phyloP scores from a whole-genome alignment of 2,888 invertebrate genomes.

The Drosophila meridionalis region DNA sequence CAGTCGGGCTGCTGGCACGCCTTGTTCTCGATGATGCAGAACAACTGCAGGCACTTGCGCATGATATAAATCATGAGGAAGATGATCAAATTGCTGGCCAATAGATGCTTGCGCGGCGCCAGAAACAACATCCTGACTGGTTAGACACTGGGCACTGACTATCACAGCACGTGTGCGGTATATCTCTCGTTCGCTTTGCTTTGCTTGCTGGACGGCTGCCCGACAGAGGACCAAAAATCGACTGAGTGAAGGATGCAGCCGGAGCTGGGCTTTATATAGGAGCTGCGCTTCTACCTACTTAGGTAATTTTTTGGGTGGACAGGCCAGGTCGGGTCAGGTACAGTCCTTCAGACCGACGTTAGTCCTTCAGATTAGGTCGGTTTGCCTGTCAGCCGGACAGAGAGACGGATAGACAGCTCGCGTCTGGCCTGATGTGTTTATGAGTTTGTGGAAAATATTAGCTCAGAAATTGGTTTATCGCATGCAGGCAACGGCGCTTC shows the following conservation, averaged over 20 bases:
- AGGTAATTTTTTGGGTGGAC: slow-evolving; percentile 22
- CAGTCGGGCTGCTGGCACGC: slow-evolving; percentile 53
- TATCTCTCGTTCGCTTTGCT: background rate
- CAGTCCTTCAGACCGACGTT: slow-evolving; percentile 1
- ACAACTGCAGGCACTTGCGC: slow-evolving; percentile 72
- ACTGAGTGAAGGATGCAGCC: slow-evolving; percentile 58
- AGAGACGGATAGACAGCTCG: slow-evolving; percentile 2
- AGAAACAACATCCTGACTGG: slow-evolving; percentile 65
- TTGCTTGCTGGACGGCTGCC: slow-evolving; percentile 11
- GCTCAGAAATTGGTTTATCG: slow-evolving; percentile 41
- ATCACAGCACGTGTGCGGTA: slow-evolving; percentile 40
- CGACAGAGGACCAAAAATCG: slow-evolving; percentile 41
- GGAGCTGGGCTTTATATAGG: slow-evolving; percentile 34
- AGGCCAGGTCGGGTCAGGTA: slow-evolving; percentile 16
- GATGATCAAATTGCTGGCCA: slow-evolving; percentile 73
- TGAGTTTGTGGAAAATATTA: slow-evolving; percentile 73
- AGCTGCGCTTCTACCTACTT: slow-evolving; percentile 19
- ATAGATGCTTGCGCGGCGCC: slow-evolving; percentile 75
- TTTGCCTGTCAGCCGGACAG: slow-evolving; percentile 14
- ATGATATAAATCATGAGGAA: slow-evolving; percentile 75
- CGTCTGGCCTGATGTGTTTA: slow-evolving; percentile 52
- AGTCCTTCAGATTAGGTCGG: slow-evolving; percentile 69
- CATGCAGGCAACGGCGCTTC: slow-evolving; percentile 33
- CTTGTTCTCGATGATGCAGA: slow-evolving; percentile 76
- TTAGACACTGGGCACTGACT: slow-evolving; percentile 48